phyloP scores from a whole-genome alignment of 1,140 invertebrate genomes.

The Drosophila malerkotliana region DNA sequence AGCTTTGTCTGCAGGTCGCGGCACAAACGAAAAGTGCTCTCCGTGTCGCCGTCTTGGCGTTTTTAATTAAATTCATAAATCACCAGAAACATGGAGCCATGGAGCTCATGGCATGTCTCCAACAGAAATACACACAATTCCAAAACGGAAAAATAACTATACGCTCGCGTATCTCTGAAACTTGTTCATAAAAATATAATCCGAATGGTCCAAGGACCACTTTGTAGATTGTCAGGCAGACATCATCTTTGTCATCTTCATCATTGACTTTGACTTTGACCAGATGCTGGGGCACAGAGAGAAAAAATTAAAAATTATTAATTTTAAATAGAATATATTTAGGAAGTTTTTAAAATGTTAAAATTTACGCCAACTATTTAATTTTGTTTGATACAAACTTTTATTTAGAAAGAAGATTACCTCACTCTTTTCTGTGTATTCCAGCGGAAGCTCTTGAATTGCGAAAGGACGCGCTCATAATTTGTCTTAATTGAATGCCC shows the following conservation, averaged over 20 bases:
- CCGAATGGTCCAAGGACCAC: conserved; percentile 49
- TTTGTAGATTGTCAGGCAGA: conserved; percentile 41
- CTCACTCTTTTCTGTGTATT: background rate
- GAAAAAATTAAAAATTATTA: background rate
- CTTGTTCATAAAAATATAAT: conserved; percentile 43
- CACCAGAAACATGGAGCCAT: conserved; percentile 35
- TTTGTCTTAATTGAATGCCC: conserved; percentile 78
- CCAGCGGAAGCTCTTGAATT: conserved; percentile 63
- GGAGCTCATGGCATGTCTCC: conserved; percentile 27
- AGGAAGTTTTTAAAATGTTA: background rate
- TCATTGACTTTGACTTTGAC: conserved; percentile 36
- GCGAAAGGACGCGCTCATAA: conserved; percentile 70
- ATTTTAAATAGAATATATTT: background rate
- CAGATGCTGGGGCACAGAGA: conserved; percentile 26
- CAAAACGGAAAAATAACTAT: conserved; percentile 36
- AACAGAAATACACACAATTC: conserved; percentile 26
- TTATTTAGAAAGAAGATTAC: background rate
- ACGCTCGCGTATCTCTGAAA: conserved; percentile 39
- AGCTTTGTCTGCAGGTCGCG: conserved; percentile 42
- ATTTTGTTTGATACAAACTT: background rate
- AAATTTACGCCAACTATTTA: too few relatives aligned
- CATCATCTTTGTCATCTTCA: conserved; percentile 32
- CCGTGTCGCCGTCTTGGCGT: conserved; percentile 59
- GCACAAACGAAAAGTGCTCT: conserved; percentile 29
- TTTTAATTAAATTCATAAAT: conserved; percentile 82